Base-by-base conservation (phyloP, 2,888 invertebrate genomes). In the Selenia dentaria region DNA sequence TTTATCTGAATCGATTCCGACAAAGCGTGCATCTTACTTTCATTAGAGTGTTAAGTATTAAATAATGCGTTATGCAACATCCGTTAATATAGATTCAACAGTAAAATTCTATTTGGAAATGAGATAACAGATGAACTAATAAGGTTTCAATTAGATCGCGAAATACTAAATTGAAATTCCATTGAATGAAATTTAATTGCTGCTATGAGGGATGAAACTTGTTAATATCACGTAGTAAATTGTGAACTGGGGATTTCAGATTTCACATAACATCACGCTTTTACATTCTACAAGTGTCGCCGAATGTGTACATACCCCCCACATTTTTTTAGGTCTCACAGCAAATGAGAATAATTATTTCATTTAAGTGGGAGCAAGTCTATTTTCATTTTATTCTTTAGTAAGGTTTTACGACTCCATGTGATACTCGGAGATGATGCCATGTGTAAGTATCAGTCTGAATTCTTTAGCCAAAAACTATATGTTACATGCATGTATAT, bases 31-130 rank as follows among this genome's bases (percentile, higher is more conserved):
- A 65, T 59, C 57, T 47, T 57, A 70, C 70, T 78, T 74, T 74
- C 73, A 57, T 70, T 69, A 62, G 49, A 48, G 42, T 54, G 48
- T 69, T 67, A 63, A 49, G 41, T 53, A 49, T 72, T 68, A 63
- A 71, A 70, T 74, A 68, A 75, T 59, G 35, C 64, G 65, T 79
- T 79, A 62, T 69, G 67, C 66, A 77, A 80, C 61, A 55, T 59
- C 53, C 56, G 51, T 56, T 51, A 59, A 64, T 62, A 49, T 47
- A 38, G 47, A 39, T 42, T 41, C 55, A 56, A 66, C 62, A 59
- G 57, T 62, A 61, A 69, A 61, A 71, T 67, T 64, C 56, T 67
- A 73, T 69, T 70, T 64, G 52, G 52, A 54, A 61, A 54, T 57
- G 31, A 58, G 25, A 36, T 38, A 13, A 39, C 35, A 31, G 8